Base-by-base conservation (phyloP, 2,888 invertebrate genomes). In the Sipha maydis region DNA sequence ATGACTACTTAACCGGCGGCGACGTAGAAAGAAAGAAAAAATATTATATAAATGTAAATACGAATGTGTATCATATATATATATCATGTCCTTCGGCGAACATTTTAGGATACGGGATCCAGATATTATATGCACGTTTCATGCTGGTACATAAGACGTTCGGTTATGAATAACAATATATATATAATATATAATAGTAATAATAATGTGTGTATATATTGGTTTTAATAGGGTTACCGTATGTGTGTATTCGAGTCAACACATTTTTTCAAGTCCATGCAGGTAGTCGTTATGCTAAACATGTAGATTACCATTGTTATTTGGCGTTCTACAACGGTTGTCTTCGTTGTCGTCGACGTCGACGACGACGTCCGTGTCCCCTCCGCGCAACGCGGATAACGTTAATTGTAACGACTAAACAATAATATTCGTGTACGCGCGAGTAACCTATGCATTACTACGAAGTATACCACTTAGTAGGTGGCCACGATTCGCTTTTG, bases 131-230 rank as follows among this genome's bases (percentile, higher is more conserved):
- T 79, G 54, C 86, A 21, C n/a, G 78, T 79, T 71, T 82, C 82
- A 88, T 88, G 88, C 88, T 88, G 88, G 88, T 88, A 88, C 80
- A 28, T 86, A 86, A 86, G 86, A 86, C 86, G 86, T 86, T 86
- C 73, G 86, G 88, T 88, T 88, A 75, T 88, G 88, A 88, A 88
- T 88, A 82, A 88, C 48, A 88, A 88, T 86, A 75, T 34, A 34
- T 14, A 14, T 48, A 48, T 71, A 54, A 56, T 83, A 56, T 41
- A 67, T 61, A 56, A 71, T 78, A 56, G 41, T 48, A 76, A 56
- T 77, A 77, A 61, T 85, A 34, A 85, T 85, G 71, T 41, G 34
- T 41, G 38, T 61, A 79, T 48, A 28, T 77, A 75, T 85, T n/a
- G 69, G 77, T 67, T 78, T 83, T 84, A 76, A 61, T 75, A 31